Evolutionary conservation across 2,113 vertebrate species (phyloP).

Genomic region (Hoplias malabaricus): DNA sequence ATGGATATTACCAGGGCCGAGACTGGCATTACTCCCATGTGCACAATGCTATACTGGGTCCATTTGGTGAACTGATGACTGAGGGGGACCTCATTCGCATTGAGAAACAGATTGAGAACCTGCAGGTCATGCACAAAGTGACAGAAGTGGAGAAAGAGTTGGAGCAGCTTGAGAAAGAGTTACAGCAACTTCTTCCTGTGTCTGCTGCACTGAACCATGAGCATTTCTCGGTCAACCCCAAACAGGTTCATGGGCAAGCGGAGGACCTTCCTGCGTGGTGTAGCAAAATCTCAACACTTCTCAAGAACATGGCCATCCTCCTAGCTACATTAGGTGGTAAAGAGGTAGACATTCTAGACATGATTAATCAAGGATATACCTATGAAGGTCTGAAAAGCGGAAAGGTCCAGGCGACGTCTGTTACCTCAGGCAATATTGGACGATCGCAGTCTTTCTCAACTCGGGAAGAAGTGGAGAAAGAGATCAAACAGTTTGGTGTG

Average conservation of each 20-base stretch:
- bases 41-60: slow-evolving; percentile 82
- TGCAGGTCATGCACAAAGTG: slow-evolving; percentile 89
- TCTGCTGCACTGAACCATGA: slow-evolving; percentile 74
- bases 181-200: slow-evolving; percentile 80
- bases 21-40: slow-evolving; percentile 82
- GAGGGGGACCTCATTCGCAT: slow-evolving; percentile 86
- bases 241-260: slow-evolving; percentile 83
- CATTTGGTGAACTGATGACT: slow-evolving; percentile 88
- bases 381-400: slow-evolving; percentile 57
- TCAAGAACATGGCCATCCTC: slow-evolving; percentile 82
- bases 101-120: slow-evolving; percentile 93
- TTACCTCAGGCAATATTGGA: slow-evolving; percentile 66
- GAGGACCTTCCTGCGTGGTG: slow-evolving; percentile 81
- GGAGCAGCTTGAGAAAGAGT: slow-evolving; percentile 79
- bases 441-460: slow-evolving; percentile 87
- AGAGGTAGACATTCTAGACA: slow-evolving; percentile 77
- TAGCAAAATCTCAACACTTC: slow-evolving; percentile 81
- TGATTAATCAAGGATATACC: slow-evolving; percentile 63
- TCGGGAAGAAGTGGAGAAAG: slow-evolving; percentile 85
- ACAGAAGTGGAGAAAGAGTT: slow-evolving; percentile 83
- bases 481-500: slow-evolving; percentile 90
- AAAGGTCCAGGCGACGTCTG: slow-evolving; percentile 50
- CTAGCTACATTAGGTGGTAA: slow-evolving; percentile 78
- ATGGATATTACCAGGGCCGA: slow-evolving; percentile 79
- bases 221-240: slow-evolving; percentile 81